Evolutionary conservation across 2,888 invertebrate genomes (phyloP).

Genomic region (Plagodis pulveraria): DNA sequence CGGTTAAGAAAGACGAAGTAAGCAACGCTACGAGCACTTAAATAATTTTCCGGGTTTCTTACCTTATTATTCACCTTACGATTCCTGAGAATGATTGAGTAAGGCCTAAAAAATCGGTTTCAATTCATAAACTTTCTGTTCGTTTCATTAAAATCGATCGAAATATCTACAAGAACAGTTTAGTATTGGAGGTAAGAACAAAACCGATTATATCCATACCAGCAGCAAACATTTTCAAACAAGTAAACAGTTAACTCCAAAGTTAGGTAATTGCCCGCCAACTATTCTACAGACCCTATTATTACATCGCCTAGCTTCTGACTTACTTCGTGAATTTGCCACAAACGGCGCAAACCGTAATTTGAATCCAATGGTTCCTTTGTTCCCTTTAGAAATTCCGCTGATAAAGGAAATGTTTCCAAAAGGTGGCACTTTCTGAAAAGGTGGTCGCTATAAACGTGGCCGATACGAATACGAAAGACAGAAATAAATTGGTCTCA

Average conservation of each 20-base stretch:
- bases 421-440: constrained; percentile 47
- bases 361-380: constrained; percentile 70
- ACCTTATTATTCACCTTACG: too few species aligned
- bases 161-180: too few species aligned
- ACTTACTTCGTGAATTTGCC: constrained; percentile 44
- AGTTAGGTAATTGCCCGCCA: constrained; percentile 18
- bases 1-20: too few species aligned
- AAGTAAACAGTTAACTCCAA: constrained; percentile 10
- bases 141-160: too few species aligned
- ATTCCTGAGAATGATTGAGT: too few species aligned
- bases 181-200: too few species aligned
- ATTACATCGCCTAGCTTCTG: constrained; percentile 35
- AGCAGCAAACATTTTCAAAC: not conserved
- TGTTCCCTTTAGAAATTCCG: constrained; percentile 60
- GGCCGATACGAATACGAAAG: constrained; percentile 63
- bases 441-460: constrained; percentile 66
- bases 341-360: constrained; percentile 53
- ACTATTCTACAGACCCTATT: constrained; percentile 27
- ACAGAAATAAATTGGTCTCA: constrained; percentile 76
- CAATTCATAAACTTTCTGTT: too few species aligned
- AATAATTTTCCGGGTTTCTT: too few species aligned
- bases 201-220: too few species aligned
- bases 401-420: constrained; percentile 64
- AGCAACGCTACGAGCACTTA: too few species aligned
- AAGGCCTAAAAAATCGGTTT: too few species aligned